Evolutionary conservation across 2,888 invertebrate species (phyloP).

Genomic region (Orthosia gothica): DNA sequence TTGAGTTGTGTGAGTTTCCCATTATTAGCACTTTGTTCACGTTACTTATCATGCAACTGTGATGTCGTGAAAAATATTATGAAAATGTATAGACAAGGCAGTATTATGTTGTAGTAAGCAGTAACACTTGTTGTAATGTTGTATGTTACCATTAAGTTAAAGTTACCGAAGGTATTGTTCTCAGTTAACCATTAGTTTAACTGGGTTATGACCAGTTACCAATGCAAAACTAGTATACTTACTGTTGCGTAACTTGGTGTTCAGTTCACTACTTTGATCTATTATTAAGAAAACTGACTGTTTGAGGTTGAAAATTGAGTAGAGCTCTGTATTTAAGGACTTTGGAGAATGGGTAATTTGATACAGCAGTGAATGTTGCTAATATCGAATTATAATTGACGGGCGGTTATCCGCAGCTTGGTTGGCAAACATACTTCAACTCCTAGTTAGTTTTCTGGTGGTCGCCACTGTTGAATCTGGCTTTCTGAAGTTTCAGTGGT

Average conservation of each 20-base stretch:
- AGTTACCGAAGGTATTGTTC: conserved; percentile 48
- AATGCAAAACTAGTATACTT: conserved; percentile 51
- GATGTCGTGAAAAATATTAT: conserved; percentile 18
- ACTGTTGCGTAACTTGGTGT: conserved; percentile 48
- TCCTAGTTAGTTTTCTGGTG: no score
- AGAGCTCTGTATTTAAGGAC: conserved; percentile 14
- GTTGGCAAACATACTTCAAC: background rate
- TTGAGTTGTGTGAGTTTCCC: background rate
- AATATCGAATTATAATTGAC: conserved; percentile 32
- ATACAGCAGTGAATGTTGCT: conserved; percentile 25
- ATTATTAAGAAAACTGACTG: conserved; percentile 54
- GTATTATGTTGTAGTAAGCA: conserved; percentile 2
- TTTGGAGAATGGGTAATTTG: conserved; percentile 53
- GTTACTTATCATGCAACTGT: conserved; percentile 8
- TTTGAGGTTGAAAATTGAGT: conserved; percentile 50
- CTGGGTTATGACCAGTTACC: conserved; percentile 52
- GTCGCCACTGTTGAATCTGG: no score
- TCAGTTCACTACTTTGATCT: conserved; percentile 46
- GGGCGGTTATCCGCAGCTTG: conserved; percentile 2
- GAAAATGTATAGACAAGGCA: background rate
- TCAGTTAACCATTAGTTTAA: conserved; percentile 47
- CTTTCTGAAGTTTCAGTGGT: no score
- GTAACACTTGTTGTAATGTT: conserved; percentile 11
- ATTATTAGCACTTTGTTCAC: conserved; percentile 12
- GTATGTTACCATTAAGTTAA: conserved; percentile 31